A percentile compares a stretch with the other conserved stretches of the same genome.
These are phyloP conservation scores for Myotis vivesi DNA, from an alignment of 2,797 vertebrate genomes.

Conservation along the genomic window DNA sequence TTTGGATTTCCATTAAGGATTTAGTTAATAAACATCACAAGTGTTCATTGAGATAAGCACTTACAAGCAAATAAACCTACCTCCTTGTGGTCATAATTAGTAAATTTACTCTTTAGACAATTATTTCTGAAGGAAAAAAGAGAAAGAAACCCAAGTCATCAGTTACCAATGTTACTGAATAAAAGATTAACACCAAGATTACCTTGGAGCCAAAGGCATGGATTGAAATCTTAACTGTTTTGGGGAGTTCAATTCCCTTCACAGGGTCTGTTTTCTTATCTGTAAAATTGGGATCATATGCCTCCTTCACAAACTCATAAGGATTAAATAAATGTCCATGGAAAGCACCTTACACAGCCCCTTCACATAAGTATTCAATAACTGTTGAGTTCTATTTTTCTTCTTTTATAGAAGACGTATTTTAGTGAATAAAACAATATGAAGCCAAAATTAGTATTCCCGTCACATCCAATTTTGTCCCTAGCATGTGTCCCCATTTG, in stretches of 20 bases:
- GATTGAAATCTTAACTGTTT: not conserved
- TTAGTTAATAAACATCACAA: constrained; percentile 39
- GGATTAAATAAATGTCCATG: constrained; percentile 6
- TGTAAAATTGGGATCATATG: constrained; percentile 45
- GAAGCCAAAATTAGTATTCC: constrained; percentile 87
- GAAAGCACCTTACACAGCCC: not conserved
- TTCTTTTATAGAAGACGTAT: constrained; percentile 69
- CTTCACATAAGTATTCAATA: not conserved
- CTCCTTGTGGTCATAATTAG: not conserved
- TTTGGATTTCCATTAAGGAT: not conserved
- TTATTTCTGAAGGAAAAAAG: not conserved
- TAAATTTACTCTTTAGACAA: not conserved
- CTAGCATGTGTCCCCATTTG: constrained; percentile 83
- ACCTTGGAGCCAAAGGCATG: not conserved
- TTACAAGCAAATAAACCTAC: constrained; percentile 6
- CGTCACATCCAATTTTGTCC: constrained; percentile 88
- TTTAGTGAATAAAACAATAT: constrained; percentile 75
- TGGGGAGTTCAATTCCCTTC: not conserved
- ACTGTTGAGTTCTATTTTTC: constrained; percentile 43
- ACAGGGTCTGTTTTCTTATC: not conserved
- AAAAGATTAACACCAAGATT: not conserved
- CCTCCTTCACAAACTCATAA: not conserved
- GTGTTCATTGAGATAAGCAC: not conserved
- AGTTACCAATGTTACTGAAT: not conserved
- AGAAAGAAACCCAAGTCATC: constrained; percentile 12